Evolutionary conservation across 2,888 invertebrate genomes (phyloP).

Genomic region (Epiblema foenella): DNA sequence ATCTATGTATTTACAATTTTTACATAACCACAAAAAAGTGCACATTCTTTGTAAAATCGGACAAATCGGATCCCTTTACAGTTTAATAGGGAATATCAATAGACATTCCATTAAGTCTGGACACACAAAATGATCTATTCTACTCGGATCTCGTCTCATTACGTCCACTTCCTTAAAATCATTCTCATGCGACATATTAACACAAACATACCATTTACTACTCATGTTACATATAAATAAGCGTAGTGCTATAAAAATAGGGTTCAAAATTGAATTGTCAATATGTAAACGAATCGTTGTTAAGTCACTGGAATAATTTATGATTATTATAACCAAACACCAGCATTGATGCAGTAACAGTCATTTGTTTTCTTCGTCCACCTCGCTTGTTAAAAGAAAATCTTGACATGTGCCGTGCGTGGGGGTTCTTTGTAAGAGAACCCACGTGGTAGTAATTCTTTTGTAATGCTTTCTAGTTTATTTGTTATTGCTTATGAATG

Average conservation of each 20-base stretch:
- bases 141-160: slow-evolving; percentile 61
- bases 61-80: slow-evolving; percentile 16
- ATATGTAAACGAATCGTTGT: slow-evolving; percentile 45
- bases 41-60: not conserved
- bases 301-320: slow-evolving; percentile 59
- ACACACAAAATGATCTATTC: slow-evolving; percentile 60
- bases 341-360: slow-evolving; percentile 62
- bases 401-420: slow-evolving; percentile 65
- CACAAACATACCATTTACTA: slow-evolving; percentile 42
- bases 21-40: not conserved
- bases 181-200: slow-evolving; percentile 52
- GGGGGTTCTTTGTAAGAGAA: slow-evolving; percentile 68
- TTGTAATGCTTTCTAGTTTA: slow-evolving; percentile 68
- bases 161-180: slow-evolving; percentile 53
- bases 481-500: slow-evolving; percentile 56
- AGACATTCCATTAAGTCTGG: slow-evolving; percentile 58
- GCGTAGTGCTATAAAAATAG: slow-evolving; percentile 11
- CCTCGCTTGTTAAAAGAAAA: slow-evolving; percentile 69
- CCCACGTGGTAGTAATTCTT: slow-evolving; percentile 69
- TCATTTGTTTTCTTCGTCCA: slow-evolving; percentile 70
- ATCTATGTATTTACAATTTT: not conserved
- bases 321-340: slow-evolving; percentile 66
- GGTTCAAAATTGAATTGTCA: slow-evolving; percentile 40
- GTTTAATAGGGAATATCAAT: slow-evolving; percentile 41
- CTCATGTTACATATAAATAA: slow-evolving; percentile 3